phyloP scores from a whole-genome alignment of 2,113 vertebrate genomes.

The Loxodonta africana region DNA sequence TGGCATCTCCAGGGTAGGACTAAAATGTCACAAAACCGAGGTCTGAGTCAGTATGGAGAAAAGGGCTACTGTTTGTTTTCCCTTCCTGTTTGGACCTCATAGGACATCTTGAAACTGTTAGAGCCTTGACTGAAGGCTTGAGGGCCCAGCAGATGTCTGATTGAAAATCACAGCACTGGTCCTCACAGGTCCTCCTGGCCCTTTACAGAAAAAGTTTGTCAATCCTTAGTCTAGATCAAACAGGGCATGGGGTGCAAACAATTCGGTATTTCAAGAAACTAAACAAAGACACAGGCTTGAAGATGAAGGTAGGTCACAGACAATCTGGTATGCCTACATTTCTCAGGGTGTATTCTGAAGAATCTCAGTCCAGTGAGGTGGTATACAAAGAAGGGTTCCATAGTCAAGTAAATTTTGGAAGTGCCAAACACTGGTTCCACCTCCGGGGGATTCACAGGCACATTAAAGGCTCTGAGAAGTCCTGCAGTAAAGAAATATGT shows the following conservation, averaged over 20 bases:
- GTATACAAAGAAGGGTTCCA: not conserved
- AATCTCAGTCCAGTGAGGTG: not conserved
- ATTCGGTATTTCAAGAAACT: not conserved
- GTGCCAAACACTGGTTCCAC: not conserved
- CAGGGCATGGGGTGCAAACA: not conserved
- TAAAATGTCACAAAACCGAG: not conserved
- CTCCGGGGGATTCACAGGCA: not conserved
- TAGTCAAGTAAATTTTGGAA: not conserved
- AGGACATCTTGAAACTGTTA: not conserved
- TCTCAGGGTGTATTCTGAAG: not conserved
- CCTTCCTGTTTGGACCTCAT: not conserved
- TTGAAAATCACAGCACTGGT: not conserved
- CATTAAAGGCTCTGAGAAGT: conserved; percentile 19
- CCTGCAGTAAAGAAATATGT: not conserved
- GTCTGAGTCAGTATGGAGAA: not conserved
- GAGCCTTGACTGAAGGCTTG: not conserved
- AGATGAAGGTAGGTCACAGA: not conserved
- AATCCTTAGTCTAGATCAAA: not conserved
- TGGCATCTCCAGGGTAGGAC: not conserved
- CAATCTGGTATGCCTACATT: not conserved
- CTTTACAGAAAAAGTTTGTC: not conserved
- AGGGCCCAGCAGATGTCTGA: not conserved
- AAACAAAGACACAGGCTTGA: not conserved
- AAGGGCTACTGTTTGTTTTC: not conserved
- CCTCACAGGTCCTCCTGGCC: not conserved